Percentiles rank a stretch among this genome's conserved stretches.
Evolutionary conservation across 2,113 vertebrate genomes (phyloP).

Genomic region (Mastomys natalensis): DNA sequence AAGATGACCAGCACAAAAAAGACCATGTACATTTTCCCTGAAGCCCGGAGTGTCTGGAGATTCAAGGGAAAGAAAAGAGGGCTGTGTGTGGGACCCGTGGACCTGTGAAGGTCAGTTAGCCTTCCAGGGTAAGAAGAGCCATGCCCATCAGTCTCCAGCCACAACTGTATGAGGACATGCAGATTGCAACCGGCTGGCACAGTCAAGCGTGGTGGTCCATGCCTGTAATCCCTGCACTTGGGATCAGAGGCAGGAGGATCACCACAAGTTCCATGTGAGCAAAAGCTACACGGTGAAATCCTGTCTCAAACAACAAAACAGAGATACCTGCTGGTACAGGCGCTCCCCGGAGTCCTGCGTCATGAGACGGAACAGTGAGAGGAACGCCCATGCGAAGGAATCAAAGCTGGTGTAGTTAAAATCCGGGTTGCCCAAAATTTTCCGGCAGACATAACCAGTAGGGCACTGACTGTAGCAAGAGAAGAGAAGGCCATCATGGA

Average conservation of each 20-base stretch:
- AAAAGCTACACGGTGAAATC: background rate
- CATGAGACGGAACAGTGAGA: constrained; percentile 96
- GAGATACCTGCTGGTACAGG: constrained; percentile 95
- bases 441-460: constrained; percentile 88
- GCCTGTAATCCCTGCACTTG: background rate
- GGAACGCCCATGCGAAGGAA: constrained; percentile 96
- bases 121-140: background rate
- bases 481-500: constrained; percentile 43
- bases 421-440: constrained; percentile 92
- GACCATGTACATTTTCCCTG: constrained; percentile 96
- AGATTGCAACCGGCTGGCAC: too few relatives aligned
- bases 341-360: constrained; percentile 98
- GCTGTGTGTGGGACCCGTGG: background rate
- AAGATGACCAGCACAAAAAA: constrained; percentile 99
- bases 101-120: background rate
- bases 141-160: background rate
- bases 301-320: background rate
- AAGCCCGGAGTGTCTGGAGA: constrained; percentile 94
- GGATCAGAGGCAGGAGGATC: background rate
- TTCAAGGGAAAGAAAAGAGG: constrained; percentile 52
- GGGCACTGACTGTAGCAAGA: constrained; percentile 90
- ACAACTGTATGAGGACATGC: background rate
- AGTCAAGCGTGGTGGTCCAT: background rate
- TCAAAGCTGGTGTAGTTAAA: constrained; percentile 97
- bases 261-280: background rate